Evolutionary conservation across 2,888 invertebrate genomes (phyloP).

Genomic region (Cacoxenus indagator): DNA sequence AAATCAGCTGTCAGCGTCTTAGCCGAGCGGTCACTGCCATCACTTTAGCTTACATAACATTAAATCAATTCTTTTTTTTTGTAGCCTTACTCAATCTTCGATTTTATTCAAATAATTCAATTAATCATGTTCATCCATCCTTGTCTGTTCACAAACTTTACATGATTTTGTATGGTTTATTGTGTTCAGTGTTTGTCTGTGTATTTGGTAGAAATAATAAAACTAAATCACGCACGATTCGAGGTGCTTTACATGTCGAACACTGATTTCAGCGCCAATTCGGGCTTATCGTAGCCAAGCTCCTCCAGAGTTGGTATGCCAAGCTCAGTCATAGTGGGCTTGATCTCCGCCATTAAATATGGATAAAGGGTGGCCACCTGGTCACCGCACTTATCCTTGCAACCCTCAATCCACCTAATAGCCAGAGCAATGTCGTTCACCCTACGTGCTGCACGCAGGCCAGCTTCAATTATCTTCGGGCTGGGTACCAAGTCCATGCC

Average conservation of each 20-base stretch:
- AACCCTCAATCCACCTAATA: conserved; percentile 91
- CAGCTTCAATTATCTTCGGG: conserved; percentile 88
- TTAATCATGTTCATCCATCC: conserved; percentile 53
- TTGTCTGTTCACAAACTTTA: conserved; percentile 2
- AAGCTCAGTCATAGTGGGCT: conserved; percentile 91
- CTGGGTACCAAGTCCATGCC: conserved; percentile 95
- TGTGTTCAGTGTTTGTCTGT: conserved; percentile 26
- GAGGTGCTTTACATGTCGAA: conserved; percentile 73
- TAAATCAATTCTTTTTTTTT: too few relatives aligned
- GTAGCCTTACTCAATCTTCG: conserved; percentile 57
- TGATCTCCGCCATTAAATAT: conserved; percentile 89
- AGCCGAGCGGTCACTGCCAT: too few relatives aligned
- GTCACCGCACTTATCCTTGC: conserved; percentile 89
- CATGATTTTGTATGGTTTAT: conserved; percentile 39
- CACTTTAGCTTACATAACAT: conserved; percentile 51
- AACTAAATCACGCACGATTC: conserved; percentile 39
- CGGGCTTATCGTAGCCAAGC: conserved; percentile 96
- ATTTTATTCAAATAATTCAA: conserved; percentile 46
- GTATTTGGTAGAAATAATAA: conserved; percentile 30
- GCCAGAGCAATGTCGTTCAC: conserved; percentile 95
- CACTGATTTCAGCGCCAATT: conserved; percentile 85
- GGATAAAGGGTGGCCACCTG: conserved; percentile 85
- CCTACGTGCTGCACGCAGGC: conserved; percentile 90
- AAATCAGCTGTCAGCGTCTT: conserved; percentile 30
- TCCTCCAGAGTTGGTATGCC: conserved; percentile 96